A percentile compares a stretch with the other conserved stretches of the same genome.
Conservation (phyloP, 92 coral and sea anemone species). For the Porites cylindrica region DNA sequence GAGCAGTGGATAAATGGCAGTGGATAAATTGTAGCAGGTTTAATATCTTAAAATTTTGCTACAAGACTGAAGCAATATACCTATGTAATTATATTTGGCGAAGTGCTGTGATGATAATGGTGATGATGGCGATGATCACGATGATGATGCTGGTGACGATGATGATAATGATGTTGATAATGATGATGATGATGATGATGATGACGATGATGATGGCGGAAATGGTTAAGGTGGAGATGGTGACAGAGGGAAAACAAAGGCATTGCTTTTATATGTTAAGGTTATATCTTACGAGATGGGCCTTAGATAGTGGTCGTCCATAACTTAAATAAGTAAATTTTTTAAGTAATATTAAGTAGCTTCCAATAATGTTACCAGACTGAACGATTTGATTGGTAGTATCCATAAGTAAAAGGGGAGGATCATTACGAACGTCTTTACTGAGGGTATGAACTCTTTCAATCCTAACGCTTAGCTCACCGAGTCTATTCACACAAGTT, state of each 20-base stretch:
- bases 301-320: too few relatives aligned
- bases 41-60: too few relatives aligned
- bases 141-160: background rate
- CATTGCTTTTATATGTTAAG: background rate
- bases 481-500: slow-evolving; percentile 26
- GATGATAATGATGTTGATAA: background rate
- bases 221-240: slow-evolving; percentile 7
- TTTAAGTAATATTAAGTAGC: background rate
- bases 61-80: too few relatives aligned
- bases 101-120: background rate
- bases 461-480: slow-evolving; percentile 1
- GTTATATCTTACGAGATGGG: too few relatives aligned
- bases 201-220: background rate
- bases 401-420: background rate
- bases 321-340: too few relatives aligned
- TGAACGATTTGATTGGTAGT: background rate
- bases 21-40: too few relatives aligned
- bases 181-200: background rate
- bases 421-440: background rate
- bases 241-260: background rate
- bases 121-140: background rate
- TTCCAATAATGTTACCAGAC: background rate
- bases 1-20: too few relatives aligned
- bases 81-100: too few relatives aligned
- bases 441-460: background rate